phyloP scores from a whole-genome alignment of 92 coral and sea anemone species.

The Desmophyllum pertusum region DNA sequence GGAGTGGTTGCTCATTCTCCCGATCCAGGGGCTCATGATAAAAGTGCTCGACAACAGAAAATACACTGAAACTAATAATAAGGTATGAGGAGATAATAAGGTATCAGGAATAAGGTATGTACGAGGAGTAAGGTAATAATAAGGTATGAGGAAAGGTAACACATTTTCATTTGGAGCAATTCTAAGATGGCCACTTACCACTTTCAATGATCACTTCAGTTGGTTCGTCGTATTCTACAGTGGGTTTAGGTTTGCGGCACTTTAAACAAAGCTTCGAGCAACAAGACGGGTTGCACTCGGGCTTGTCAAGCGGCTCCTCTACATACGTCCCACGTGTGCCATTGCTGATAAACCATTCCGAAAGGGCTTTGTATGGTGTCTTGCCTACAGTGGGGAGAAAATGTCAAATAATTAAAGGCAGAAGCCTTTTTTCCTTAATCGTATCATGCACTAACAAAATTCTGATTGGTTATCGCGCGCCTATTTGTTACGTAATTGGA shows the following conservation, averaged over 20 bases:
- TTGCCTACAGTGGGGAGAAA: constrained; percentile 50
- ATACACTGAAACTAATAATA: no score
- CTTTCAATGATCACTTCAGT: constrained; percentile 2
- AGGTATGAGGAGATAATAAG: no score
- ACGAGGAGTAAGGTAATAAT: no score
- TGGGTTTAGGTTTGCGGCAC: constrained; percentile 70
- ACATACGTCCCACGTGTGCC: constrained; percentile 87
- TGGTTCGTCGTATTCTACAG: constrained; percentile 3
- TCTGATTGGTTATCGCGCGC: no score
- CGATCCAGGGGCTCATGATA: no score
- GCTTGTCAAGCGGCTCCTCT: constrained; percentile 81
- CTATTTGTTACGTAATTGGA: no score
- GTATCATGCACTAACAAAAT: no score
- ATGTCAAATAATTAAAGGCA: neutral
- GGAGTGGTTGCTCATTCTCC: no score
- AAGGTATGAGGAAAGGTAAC: neutral
- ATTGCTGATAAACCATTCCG: constrained; percentile 87
- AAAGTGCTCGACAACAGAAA: no score
- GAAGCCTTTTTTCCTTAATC: no score
- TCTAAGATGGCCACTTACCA: constrained; percentile 9
- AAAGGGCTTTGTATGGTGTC: constrained; percentile 91
- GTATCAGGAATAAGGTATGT: no score
- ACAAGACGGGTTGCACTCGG: constrained; percentile 94
- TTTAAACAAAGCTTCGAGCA: constrained; percentile 80
- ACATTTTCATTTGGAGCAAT: neutral